A percentile compares a stretch with the other conserved stretches of the same genome.
phyloP scores from a whole-genome alignment of 1,140 invertebrate species.

The Drosophila athabasca region DNA sequence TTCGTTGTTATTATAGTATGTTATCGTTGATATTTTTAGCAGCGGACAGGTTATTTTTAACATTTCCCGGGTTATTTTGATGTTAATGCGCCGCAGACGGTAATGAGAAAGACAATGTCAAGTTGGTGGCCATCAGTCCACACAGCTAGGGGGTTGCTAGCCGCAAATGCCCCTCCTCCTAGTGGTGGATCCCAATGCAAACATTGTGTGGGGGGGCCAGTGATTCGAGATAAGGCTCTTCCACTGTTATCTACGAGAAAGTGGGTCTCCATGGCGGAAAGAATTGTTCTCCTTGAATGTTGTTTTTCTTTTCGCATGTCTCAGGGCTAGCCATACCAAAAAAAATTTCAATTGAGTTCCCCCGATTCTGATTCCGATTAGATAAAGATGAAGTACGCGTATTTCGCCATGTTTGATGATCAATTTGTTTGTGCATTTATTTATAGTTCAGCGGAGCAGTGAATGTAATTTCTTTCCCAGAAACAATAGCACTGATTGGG shows the following conservation, averaged over 20 bases:
- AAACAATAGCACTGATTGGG: background rate
- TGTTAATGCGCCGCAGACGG: slow-evolving; percentile 42
- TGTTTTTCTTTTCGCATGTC: slow-evolving; percentile 12
- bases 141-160: slow-evolving; percentile 5
- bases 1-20: slow-evolving; percentile 1
- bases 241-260: slow-evolving; percentile 17
- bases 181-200: slow-evolving; percentile 14
- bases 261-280: slow-evolving; percentile 26
- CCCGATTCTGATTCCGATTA: slow-evolving; percentile 26
- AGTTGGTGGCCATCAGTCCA: slow-evolving; percentile 29
- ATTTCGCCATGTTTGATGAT: slow-evolving; percentile 14
- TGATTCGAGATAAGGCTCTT: slow-evolving; percentile 21
- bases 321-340: background rate
- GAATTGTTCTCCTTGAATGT: slow-evolving; percentile 10
- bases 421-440: slow-evolving; percentile 18
- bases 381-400: background rate
- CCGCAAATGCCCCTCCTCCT: background rate
- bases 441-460: background rate
- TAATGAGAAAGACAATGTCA: slow-evolving; percentile 21
- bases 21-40: slow-evolving; percentile 44
- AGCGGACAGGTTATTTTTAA: slow-evolving; percentile 56
- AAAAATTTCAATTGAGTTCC: slow-evolving; percentile 11
- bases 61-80: slow-evolving; percentile 41
- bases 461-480: slow-evolving; percentile 5
- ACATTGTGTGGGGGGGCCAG: slow-evolving; percentile 9